Evolutionary conservation across 2,797 vertebrate species (phyloP).

Genomic region (Melopsittacus undulatus): DNA sequence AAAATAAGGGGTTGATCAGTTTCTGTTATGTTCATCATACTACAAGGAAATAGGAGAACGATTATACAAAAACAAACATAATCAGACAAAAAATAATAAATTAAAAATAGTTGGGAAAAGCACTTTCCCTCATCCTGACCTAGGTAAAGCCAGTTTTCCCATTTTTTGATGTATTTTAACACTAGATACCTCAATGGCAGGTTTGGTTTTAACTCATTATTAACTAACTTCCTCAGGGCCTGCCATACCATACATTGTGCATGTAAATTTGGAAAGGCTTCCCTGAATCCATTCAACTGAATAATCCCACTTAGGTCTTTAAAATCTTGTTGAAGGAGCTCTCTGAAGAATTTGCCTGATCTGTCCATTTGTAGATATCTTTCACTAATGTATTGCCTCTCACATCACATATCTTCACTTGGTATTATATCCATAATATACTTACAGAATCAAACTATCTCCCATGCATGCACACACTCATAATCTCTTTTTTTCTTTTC

Average conservation of each 20-base stretch:
- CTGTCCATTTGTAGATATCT: not conserved
- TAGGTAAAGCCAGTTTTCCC: not conserved
- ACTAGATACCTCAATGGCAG: not conserved
- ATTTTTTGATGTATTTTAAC: not conserved
- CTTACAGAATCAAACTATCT: not conserved
- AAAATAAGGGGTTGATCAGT: not conserved
- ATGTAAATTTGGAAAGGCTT: not conserved
- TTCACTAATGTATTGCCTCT: not conserved
- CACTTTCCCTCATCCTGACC: not conserved
- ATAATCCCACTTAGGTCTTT: not conserved
- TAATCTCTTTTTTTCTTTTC: not conserved
- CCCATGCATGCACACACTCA: accelerated
- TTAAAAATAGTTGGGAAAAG: not conserved
- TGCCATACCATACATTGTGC: not conserved
- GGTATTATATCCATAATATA: not conserved
- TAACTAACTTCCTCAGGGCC: not conserved
- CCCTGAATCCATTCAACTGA: not conserved
- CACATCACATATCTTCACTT: not conserved
- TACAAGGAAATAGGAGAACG: not conserved
- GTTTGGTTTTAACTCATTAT: not conserved
- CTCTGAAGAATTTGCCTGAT: not conserved
- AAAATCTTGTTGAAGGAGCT: not conserved
- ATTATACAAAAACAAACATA: not conserved
- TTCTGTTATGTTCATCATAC: not conserved
- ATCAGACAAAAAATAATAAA: not conserved